Conservation (phyloP, 2,113 vertebrate genomes). For the Semicossyphus pulcher region DNA sequence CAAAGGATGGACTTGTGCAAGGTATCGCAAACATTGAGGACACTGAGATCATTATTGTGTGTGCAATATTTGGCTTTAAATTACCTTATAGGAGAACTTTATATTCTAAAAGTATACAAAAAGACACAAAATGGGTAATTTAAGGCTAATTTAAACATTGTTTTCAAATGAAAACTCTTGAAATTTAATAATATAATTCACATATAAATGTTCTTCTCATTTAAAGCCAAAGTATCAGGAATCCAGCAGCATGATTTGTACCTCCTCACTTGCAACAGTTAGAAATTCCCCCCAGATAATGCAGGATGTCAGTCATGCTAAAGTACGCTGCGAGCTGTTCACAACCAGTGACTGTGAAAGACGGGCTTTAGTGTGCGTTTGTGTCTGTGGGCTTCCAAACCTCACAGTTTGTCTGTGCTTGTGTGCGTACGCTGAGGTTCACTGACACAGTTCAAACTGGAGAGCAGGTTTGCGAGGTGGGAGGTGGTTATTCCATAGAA, state of each 20-base stretch:
- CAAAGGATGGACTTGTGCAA: background rate
- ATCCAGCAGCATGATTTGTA: constrained; percentile 11
- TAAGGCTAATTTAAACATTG: background rate
- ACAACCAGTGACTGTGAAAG: constrained; percentile 72
- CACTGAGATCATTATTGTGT: background rate
- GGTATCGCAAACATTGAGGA: background rate
- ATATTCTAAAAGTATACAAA: background rate
- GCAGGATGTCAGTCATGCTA: constrained; percentile 44
- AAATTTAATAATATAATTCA: no score
- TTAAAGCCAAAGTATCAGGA: background rate
- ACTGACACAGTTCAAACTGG: constrained; percentile 44
- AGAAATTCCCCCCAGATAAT: constrained; percentile 43
- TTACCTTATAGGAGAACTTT: background rate
- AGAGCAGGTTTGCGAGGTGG: constrained; percentile 40
- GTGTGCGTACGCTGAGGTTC: constrained; percentile 56
- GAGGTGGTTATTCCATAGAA: constrained; percentile 46
- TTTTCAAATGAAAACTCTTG: background rate
- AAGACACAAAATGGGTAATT: background rate
- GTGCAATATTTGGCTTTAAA: background rate
- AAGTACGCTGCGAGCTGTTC: constrained; percentile 46
- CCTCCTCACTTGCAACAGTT: constrained; percentile 22
- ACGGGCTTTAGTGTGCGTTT: constrained; percentile 48
- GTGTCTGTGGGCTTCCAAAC: constrained; percentile 47
- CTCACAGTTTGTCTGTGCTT: constrained; percentile 46
- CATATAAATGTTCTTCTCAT: no score